These are phyloP conservation scores for Nephrotoma appendiculata DNA, from an alignment of 2,888 invertebrate genomes.

Conservation along the genomic window DNA sequence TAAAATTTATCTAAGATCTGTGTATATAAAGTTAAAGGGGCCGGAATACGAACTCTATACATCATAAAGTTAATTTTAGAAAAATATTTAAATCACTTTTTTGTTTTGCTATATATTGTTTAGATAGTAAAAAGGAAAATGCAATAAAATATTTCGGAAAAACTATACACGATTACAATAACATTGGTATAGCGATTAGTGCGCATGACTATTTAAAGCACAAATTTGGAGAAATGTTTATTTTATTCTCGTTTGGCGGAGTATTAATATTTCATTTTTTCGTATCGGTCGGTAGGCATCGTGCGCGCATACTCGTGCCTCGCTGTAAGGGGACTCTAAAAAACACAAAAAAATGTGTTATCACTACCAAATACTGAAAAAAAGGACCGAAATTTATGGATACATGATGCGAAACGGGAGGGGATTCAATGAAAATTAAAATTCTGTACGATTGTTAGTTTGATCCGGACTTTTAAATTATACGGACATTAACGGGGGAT, in stretches of 20 bases:
- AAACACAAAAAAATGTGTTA: neutral
- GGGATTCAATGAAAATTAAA: neutral
- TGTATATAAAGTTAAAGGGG: neutral
- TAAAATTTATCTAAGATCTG: neutral
- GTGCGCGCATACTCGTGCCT: neutral
- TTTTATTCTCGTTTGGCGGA: neutral
- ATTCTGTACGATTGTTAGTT: neutral
- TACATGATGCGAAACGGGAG: neutral
- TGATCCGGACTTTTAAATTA: constrained; percentile 5
- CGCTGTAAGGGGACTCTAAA: neutral
- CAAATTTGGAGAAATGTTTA: neutral
- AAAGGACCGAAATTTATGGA: neutral
- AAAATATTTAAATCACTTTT: neutral
- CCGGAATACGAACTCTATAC: neutral
- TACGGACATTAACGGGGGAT: neutral
- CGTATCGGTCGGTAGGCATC: neutral
- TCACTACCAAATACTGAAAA: neutral
- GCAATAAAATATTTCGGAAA: neutral
- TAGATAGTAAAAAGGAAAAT: neutral
- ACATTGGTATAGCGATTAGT: neutral
- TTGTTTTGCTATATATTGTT: neutral
- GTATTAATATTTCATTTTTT: neutral
- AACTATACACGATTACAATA: neutral
- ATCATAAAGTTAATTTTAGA: neutral
- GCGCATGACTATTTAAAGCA: neutral